phyloP scores from a whole-genome alignment of 2,797 vertebrate species.

The Leptodactylus fallax region DNA sequence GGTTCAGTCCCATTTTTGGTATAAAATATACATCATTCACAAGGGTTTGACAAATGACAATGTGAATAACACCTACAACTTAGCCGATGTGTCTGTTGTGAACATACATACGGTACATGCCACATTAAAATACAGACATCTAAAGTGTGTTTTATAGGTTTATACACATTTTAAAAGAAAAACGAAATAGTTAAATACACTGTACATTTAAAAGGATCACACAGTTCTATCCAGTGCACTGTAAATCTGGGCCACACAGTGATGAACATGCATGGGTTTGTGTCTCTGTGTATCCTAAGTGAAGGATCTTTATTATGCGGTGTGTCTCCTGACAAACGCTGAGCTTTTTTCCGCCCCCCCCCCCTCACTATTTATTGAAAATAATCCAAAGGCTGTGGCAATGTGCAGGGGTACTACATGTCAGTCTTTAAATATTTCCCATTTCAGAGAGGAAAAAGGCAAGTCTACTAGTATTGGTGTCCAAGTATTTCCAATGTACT shows the following conservation, averaged over 20 bases:
- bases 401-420: background rate
- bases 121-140: constrained; percentile 2
- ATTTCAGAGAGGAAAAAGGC: background rate
- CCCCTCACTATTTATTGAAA: too few relatives aligned
- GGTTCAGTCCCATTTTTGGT: background rate
- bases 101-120: background rate
- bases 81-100: background rate
- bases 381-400: background rate
- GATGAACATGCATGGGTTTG: background rate
- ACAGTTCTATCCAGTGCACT: background rate
- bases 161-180: constrained; percentile 16
- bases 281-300: background rate
- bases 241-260: background rate
- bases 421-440: background rate
- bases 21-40: background rate
- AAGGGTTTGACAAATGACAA: too few relatives aligned
- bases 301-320: background rate
- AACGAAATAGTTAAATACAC: constrained; percentile 14
- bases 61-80: background rate
- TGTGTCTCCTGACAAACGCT: background rate
- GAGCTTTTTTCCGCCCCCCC: too few relatives aligned
- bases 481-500: background rate
- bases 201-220: background rate
- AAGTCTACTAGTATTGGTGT: background rate
- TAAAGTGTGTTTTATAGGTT: background rate